Conservation (phyloP, 2,888 invertebrate genomes). For the Coleophora flavipennella region DNA sequence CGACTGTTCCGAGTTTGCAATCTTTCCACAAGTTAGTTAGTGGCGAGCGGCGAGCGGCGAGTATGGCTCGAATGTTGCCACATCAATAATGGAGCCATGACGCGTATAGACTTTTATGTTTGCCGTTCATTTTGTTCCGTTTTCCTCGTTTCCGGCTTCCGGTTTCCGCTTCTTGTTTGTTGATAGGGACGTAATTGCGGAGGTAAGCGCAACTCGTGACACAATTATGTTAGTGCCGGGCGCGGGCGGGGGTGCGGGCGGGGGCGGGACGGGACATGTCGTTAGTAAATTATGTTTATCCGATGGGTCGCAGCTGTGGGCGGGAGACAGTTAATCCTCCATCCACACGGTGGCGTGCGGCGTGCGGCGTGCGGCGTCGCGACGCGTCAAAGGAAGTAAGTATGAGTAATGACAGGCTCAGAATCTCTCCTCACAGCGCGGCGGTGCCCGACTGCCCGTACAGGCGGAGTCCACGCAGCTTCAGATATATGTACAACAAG, state of each 20-base stretch:
- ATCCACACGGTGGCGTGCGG: conserved; percentile 33
- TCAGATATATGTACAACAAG: too few relatives aligned
- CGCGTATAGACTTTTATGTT: too few relatives aligned
- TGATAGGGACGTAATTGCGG: conserved; percentile 21
- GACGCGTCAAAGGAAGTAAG: conserved; percentile 42
- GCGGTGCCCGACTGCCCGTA: neutral
- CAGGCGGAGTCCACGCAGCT: neutral
- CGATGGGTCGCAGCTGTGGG: conserved; percentile 53
- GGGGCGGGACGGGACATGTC: conserved; percentile 43
- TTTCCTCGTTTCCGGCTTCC: neutral
- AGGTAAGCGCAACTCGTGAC: conserved; percentile 34
- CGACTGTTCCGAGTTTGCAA: too few relatives aligned
- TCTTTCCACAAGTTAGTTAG: too few relatives aligned
- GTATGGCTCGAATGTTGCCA: too few relatives aligned
- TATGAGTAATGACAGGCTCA: conserved; percentile 48
- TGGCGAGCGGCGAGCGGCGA: too few relatives aligned
- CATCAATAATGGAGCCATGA: too few relatives aligned
- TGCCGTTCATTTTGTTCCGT: too few relatives aligned
- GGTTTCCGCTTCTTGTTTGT: neutral
- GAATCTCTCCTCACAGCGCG: conserved; percentile 14
- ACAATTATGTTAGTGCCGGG: conserved; percentile 48
- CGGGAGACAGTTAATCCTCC: conserved; percentile 49
- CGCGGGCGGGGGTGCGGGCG: too few relatives aligned
- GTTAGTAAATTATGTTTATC: conserved; percentile 61
- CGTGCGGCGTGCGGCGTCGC: conserved; percentile 36